Percentiles rank a stretch among this genome's conserved stretches.
Evolutionary conservation across 2,113 vertebrate genomes (phyloP).

Genomic region (Phylloscopus whistleri): DNA sequence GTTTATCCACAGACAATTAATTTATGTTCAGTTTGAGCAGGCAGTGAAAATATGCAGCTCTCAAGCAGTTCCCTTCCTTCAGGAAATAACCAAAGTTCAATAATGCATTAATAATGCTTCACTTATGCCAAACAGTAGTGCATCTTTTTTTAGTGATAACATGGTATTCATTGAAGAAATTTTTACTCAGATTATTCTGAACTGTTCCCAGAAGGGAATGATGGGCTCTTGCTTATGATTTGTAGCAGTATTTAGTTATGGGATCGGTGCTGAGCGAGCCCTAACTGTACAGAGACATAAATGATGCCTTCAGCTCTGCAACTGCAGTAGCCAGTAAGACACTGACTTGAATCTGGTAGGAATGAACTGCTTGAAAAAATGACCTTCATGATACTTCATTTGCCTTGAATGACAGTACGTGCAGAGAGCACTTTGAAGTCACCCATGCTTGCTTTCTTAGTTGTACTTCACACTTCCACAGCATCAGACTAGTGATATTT

Average conservation of each 20-base stretch:
- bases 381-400: accelerated
- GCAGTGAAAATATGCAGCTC: not conserved
- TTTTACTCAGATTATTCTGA: not conserved
- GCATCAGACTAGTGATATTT: not conserved
- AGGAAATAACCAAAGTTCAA: not conserved
- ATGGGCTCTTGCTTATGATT: not conserved
- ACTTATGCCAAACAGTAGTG: not conserved
- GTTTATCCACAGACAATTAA: not conserved
- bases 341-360: not conserved
- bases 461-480: not conserved
- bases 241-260: not conserved
- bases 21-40: not conserved
- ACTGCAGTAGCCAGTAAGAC: not conserved
- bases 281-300: not conserved
- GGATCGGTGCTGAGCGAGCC: accelerated
- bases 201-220: not conserved
- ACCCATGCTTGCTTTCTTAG: not conserved
- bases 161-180: not conserved
- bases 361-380: not conserved
- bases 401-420: not conserved
- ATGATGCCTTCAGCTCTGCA: not conserved
- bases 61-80: not conserved
- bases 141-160: not conserved
- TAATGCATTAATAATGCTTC: not conserved
- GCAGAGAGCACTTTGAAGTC: not conserved